These are phyloP conservation scores for Mycetomoellerius zeteki DNA, from an alignment of 1,140 invertebrate genomes.

Conservation along the genomic window DNA sequence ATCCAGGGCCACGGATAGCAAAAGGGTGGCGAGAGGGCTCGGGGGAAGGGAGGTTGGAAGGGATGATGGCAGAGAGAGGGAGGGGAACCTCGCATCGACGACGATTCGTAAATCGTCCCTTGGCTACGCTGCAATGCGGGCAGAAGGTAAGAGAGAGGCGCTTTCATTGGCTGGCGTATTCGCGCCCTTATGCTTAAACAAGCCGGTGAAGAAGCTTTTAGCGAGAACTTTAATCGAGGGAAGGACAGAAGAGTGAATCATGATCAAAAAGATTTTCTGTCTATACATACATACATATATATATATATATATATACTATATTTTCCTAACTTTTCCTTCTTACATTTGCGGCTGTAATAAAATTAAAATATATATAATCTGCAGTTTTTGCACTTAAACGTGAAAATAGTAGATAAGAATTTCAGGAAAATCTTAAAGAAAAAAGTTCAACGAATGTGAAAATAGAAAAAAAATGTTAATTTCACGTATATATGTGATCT, in stretches of 20 bases:
- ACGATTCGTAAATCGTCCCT: constrained; percentile 79
- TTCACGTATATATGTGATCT: too few relatives aligned
- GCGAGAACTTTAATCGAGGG: constrained; percentile 19
- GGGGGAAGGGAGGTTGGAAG: constrained; percentile 20
- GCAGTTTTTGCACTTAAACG: not conserved
- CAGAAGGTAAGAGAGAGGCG: constrained; percentile 57
- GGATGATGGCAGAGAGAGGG: constrained; percentile 22
- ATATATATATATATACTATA: too few relatives aligned
- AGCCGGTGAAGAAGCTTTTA: constrained; percentile 60
- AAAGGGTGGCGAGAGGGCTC: constrained; percentile 34
- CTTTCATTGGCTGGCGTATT: constrained; percentile 60
- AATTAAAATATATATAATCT: not conserved
- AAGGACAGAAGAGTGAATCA: constrained; percentile 11
- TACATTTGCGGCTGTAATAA: not conserved
- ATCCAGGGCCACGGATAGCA: constrained; percentile 59
- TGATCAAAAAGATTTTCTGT: constrained; percentile 15
- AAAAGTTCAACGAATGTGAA: not conserved
- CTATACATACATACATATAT: too few relatives aligned
- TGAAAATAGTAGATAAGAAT: not conserved
- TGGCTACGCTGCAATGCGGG: constrained; percentile 77
- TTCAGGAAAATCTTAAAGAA: not conserved
- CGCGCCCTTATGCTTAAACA: constrained; percentile 67
- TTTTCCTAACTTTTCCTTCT: too few relatives aligned
- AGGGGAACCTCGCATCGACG: constrained; percentile 69
- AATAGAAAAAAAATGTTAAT: not conserved